These are phyloP conservation scores for Hemicentrotus pulcherrimus DNA, from an alignment of 35 echinoderm and acorn worm genomes.

Conservation along the genomic window DNA sequence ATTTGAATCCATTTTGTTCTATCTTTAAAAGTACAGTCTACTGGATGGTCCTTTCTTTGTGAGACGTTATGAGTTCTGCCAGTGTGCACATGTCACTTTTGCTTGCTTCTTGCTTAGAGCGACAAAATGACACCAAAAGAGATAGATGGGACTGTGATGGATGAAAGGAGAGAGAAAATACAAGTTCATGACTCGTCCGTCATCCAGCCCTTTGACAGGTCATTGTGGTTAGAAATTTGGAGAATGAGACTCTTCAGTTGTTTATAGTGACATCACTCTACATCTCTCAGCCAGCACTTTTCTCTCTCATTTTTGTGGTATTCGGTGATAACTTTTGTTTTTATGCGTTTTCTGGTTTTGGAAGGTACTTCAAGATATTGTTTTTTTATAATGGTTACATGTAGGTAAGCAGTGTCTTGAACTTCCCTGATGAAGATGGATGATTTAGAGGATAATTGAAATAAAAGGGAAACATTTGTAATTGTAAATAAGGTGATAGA, in stretches of 20 bases:
- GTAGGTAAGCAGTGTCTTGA: not conserved
- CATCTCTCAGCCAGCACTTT: not conserved
- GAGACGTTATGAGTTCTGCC: no score
- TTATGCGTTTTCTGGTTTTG: not conserved
- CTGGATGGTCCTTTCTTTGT: no score
- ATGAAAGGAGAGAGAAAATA: not conserved
- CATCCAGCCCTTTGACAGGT: not conserved
- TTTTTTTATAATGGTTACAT: not conserved
- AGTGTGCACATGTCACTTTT: no score
- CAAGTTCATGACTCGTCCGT: not conserved
- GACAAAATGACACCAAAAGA: not conserved
- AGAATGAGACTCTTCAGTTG: not conserved
- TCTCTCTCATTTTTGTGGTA: no score
- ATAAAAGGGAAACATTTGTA: not conserved
- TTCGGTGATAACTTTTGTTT: not conserved
- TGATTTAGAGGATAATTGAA: not conserved
- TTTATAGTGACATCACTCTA: not conserved
- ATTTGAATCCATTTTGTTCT: no score
- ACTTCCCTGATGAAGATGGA: not conserved
- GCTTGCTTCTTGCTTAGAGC: not conserved
- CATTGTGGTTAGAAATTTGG: not conserved
- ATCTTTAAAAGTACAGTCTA: no score
- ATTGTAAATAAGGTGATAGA: not conserved
- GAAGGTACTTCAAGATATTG: not conserved
- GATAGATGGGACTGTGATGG: not conserved